Evolutionary conservation across 2,888 invertebrate species (phyloP).

Genomic region (Sarcophaga carnaria): DNA sequence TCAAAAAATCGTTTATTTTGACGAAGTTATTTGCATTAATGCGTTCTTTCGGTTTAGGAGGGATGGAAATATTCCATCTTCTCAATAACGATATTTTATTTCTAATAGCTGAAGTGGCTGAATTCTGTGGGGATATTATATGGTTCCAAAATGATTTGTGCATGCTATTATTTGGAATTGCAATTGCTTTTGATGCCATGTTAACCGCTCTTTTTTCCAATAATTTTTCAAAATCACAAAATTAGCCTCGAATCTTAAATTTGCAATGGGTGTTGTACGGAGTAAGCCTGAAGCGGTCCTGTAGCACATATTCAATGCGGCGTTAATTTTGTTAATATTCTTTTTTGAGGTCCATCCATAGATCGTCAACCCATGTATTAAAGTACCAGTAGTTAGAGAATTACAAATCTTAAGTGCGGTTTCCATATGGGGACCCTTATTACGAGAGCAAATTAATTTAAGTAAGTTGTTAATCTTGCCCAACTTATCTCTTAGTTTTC

Average conservation of each 20-base stretch:
- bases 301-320: neutral
- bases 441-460: neutral
- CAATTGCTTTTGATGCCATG: slow-evolving; percentile 9
- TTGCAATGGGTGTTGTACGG: neutral
- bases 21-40: neutral
- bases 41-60: neutral
- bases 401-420: neutral
- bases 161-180: neutral
- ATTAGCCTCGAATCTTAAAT: neutral
- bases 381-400: no score
- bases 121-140: neutral
- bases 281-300: slow-evolving; percentile 11
- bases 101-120: neutral
- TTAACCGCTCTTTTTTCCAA: slow-evolving; percentile 2
- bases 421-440: no score
- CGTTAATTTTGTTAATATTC: neutral
- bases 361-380: no score
- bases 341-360: neutral
- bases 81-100: neutral
- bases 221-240: neutral
- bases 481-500: neutral
- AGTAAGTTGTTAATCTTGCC: neutral
- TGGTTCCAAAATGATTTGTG: slow-evolving; percentile 4
- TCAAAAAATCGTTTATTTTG: neutral
- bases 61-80: neutral